These are phyloP conservation scores for Paraescarpia echinospica DNA, from an alignment of 1,140 invertebrate species.

Conservation along the genomic window DNA sequence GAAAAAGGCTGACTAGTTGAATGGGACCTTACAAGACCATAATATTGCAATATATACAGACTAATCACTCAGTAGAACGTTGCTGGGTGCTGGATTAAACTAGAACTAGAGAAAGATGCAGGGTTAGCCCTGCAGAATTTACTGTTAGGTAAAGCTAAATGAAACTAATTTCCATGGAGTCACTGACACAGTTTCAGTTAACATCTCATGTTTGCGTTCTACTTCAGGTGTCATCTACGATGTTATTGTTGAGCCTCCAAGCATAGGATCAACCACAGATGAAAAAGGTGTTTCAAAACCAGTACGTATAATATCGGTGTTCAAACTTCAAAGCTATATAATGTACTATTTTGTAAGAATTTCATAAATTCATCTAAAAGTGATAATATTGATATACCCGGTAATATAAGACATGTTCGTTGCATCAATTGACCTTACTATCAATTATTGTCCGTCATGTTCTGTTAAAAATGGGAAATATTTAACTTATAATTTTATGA, in stretches of 20 bases:
- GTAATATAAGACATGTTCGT: neutral
- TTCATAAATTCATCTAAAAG: no score
- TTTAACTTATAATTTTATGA: neutral
- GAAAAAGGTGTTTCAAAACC: constrained; percentile 93
- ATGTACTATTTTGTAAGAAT: neutral
- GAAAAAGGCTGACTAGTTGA: no score
- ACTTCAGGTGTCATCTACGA: constrained; percentile 92
- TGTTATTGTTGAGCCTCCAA: constrained; percentile 97
- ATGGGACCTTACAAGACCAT: no score
- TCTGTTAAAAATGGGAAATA: neutral
- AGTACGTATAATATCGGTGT: constrained; percentile 35
- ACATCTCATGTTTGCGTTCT: neutral
- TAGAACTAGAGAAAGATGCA: no score
- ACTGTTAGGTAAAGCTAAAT: no score
- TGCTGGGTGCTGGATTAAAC: no score
- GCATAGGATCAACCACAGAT: constrained; percentile 95
- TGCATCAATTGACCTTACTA: no score
- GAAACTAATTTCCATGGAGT: neutral
- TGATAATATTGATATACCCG: neutral
- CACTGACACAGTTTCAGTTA: neutral
- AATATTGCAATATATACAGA: no score
- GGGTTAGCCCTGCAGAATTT: no score
- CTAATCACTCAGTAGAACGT: no score
- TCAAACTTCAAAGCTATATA: neutral
- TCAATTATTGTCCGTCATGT: no score